Conservation (phyloP, 2,888 invertebrate genomes). For the Drosophila acutilabella region DNA sequence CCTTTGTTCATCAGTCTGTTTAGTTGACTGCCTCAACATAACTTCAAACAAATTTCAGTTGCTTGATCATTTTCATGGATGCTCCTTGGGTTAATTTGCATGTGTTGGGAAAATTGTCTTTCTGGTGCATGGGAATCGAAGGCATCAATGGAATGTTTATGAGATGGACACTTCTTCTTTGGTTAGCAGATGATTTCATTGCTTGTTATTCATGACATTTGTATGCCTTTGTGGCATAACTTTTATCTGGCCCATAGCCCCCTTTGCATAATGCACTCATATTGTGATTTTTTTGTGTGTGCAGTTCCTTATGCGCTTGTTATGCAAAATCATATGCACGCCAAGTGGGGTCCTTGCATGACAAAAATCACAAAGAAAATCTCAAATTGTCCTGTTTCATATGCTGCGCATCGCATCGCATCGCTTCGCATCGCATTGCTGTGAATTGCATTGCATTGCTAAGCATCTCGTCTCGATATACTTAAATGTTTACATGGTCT, state of each 20-base stretch:
- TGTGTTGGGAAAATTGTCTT: slow-evolving; percentile 6
- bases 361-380: slow-evolving; percentile 77
- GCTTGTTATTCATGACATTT: slow-evolving; percentile 71
- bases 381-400: slow-evolving; percentile 73
- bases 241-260: slow-evolving; percentile 58
- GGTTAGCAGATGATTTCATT: slow-evolving; percentile 32
- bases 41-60: slow-evolving; percentile 12
- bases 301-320: slow-evolving; percentile 49
- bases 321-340: slow-evolving; percentile 54
- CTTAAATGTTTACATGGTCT: slow-evolving; percentile 72
- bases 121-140: background rate
- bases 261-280: background rate
- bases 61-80: background rate
- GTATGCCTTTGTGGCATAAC: slow-evolving; percentile 63
- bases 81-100: slow-evolving; percentile 17
- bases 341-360: slow-evolving; percentile 52
- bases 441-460: slow-evolving; percentile 35
- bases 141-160: slow-evolving; percentile 13
- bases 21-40: slow-evolving; percentile 1
- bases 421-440: slow-evolving; percentile 40
- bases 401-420: slow-evolving; percentile 74
- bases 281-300: slow-evolving; percentile 1
- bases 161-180: slow-evolving; percentile 4
- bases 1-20: slow-evolving; percentile 28
- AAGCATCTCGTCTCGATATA: slow-evolving; percentile 57